Percentiles rank a stretch among this genome's conserved stretches.
phyloP scores from a whole-genome alignment of 2,113 vertebrate species.

The Hippocampus zosterae region DNA sequence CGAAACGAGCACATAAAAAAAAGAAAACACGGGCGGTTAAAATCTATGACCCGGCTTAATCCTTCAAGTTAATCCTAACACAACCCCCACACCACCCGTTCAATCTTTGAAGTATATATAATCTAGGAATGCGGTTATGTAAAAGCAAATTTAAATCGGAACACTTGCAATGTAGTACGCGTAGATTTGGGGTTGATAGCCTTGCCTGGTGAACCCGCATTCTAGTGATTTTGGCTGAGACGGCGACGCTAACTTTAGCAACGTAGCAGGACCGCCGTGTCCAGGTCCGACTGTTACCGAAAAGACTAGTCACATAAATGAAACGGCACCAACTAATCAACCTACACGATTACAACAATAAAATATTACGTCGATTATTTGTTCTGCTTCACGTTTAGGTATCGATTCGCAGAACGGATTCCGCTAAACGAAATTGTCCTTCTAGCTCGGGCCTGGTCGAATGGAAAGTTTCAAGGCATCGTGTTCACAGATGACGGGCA shows the following conservation, averaged over 20 bases:
- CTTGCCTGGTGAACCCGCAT: neutral
- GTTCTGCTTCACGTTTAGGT: neutral
- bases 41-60: conserved; percentile 64
- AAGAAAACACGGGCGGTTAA: conserved; percentile 35
- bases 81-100: conserved; percentile 49
- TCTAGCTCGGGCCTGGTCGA: conserved; percentile 3
- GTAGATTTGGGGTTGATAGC: neutral
- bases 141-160: neutral
- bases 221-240: neutral
- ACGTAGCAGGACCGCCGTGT: neutral
- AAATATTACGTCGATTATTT: neutral
- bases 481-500: conserved; percentile 1
- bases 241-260: neutral
- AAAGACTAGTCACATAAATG: neutral
- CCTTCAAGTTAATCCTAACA: conserved; percentile 57
- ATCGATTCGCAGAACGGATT: neutral
- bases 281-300: no score
- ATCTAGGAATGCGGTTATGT: neutral
- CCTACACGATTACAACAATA: neutral
- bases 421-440: neutral
- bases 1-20: conserved; percentile 42
- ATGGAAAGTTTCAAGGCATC: neutral
- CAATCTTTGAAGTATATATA: neutral
- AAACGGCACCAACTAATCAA: neutral
- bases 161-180: neutral